Conservation (phyloP, 2,888 invertebrate genomes). For the Phalangium opilio region DNA sequence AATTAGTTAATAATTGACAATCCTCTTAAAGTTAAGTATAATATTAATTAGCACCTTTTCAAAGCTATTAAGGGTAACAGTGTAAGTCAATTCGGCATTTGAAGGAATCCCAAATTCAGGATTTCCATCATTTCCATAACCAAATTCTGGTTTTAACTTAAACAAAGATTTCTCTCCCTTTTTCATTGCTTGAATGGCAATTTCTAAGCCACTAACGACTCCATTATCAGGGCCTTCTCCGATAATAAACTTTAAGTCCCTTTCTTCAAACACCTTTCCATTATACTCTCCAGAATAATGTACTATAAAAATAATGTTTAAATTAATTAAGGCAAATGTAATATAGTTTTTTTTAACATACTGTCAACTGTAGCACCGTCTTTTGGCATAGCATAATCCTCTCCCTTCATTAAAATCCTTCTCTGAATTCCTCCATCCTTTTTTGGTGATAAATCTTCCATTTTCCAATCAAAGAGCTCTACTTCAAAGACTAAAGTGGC, state of each 20-base stretch:
- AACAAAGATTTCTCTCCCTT: conserved; percentile 60
- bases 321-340: conserved; percentile 1
- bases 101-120: conserved; percentile 56
- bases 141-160: conserved; percentile 58
- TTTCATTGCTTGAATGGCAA: conserved; percentile 61
- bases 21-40: not conserved
- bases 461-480: conserved; percentile 71
- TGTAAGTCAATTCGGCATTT: conserved; percentile 60
- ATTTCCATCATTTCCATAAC: conserved; percentile 56
- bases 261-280: conserved; percentile 55
- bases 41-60: conserved; percentile 48
- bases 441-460: conserved; percentile 72
- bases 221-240: conserved; percentile 68
- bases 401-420: conserved; percentile 51
- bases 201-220: conserved; percentile 65
- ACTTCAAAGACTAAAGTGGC: conserved; percentile 65
- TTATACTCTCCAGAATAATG: conserved; percentile 52
- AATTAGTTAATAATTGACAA: not conserved
- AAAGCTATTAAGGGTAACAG: conserved; percentile 62
- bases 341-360: conserved; percentile 31
- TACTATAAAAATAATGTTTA: conserved; percentile 39
- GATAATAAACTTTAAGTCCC: conserved; percentile 61
- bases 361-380: conserved; percentile 70
- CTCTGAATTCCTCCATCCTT: conserved; percentile 69
- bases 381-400: conserved; percentile 54